Evolutionary conservation across 53 echinoderm and acorn worm species (phyloP), one percentile per base, ranked within the genome.

Genomic region (Temnopleurus reevesii): DNA sequence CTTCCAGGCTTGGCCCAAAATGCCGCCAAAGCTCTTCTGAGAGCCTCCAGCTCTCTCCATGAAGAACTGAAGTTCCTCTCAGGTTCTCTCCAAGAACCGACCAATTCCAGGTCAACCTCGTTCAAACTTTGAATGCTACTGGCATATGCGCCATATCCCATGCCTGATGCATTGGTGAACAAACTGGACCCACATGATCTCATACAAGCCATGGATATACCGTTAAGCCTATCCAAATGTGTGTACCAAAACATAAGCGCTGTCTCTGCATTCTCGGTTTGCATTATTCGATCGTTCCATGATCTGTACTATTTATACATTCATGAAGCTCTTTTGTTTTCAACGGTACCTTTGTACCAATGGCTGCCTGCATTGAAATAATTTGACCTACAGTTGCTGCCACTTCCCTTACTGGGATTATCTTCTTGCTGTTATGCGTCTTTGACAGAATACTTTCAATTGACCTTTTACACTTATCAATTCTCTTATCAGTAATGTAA

Each of bases 31-130:
- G 55, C 47, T 43, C 86, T 77, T 0, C 46, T 41, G 17, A 86
- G 56, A 65, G 86, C 86, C 25, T 91, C 86, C 34, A 84, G 84
- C 44, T 86, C 91, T 46, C 91, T 91, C 91, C 87, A 91, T 23
- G 91, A 86, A 55, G 86, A 91, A 34, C 80, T 91, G 12, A 21
- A 55, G n/a, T 55, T 13, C 19, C 0, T 56, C 55, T 12, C 46
- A 28, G 1, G 15, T 33, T 59, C 71, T 86, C 12, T 23, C 26
- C 4, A 54, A 36, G 34, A 59, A 59, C 90, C 90, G n/a, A n/a
- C n/a, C n/a, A n/a, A n/a, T n/a, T n/a, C n/a, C n/a, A n/a, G n/a
- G n/a, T n/a, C n/a, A n/a, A n/a, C n/a, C n/a, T n/a, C n/a, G n/a
- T n/a, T n/a, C n/a, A n/a, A n/a, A n/a, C n/a, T 55, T n/a, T n/a